Conservation (phyloP, 1,140 invertebrate genomes). For the Rhizoglyphus robini region DNA sequence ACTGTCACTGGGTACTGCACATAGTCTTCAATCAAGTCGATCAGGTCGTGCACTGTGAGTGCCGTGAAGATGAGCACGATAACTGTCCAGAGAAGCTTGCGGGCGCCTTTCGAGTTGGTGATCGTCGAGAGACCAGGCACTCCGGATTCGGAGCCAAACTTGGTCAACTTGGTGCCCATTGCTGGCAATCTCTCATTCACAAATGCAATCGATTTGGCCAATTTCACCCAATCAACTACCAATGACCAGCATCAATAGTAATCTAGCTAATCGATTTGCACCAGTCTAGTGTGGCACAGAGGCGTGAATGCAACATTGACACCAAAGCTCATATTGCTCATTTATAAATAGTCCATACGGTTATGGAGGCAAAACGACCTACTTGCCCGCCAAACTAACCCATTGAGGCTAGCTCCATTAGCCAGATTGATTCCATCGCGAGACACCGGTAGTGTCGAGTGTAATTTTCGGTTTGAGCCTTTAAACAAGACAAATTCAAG, state of each 20-base stretch:
- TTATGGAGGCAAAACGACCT: no score
- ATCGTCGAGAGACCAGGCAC: constrained; percentile 20
- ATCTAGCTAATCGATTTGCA: neutral
- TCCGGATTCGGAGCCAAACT: constrained; percentile 14
- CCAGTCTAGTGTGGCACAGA: no score
- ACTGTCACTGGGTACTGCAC: constrained; percentile 24
- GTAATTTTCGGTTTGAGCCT: no score
- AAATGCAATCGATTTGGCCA: neutral
- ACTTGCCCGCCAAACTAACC: no score
- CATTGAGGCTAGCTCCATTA: no score
- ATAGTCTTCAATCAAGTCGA: constrained; percentile 22
- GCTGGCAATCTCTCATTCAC: neutral
- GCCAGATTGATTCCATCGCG: no score
- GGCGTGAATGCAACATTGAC: no score
- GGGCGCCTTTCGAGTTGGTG: neutral
- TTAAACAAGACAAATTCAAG: no score
- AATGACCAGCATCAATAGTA: neutral
- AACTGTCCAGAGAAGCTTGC: constrained; percentile 17
- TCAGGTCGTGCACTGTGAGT: constrained; percentile 18
- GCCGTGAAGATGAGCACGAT: constrained; percentile 19
- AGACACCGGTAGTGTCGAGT: no score
- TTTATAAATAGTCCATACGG: no score
- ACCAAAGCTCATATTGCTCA: no score
- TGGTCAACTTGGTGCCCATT: constrained; percentile 14
- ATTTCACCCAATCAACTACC: neutral